phyloP scores from a whole-genome alignment of 1,140 invertebrate genomes.

The Oedothorax gibbosus region DNA sequence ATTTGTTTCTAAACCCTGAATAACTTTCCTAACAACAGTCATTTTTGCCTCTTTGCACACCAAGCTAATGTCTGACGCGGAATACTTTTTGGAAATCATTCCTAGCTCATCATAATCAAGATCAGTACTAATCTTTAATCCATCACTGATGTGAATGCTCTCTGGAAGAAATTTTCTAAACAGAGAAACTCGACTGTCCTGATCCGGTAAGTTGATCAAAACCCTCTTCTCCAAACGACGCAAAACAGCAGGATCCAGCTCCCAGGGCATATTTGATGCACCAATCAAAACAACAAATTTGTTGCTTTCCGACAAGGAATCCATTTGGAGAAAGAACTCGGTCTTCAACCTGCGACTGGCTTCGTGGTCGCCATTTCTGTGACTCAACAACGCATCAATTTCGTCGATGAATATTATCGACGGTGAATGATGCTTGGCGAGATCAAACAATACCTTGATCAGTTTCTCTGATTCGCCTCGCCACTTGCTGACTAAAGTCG shows the following conservation, averaged over 20 bases:
- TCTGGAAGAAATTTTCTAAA: slow-evolving; percentile 74
- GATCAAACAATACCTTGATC: slow-evolving; percentile 88
- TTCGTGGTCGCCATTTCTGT: slow-evolving; percentile 72
- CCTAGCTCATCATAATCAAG: slow-evolving; percentile 74
- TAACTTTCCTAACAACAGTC: slow-evolving; percentile 71
- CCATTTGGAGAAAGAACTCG: slow-evolving; percentile 85
- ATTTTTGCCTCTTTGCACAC: slow-evolving; percentile 87
- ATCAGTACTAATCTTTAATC: slow-evolving; percentile 67
- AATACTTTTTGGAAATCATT: slow-evolving; percentile 79
- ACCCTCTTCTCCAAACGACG: slow-evolving; percentile 90
- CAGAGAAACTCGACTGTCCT: slow-evolving; percentile 75
- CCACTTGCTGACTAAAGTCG: slow-evolving; percentile 96
- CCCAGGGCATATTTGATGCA: slow-evolving; percentile 93
- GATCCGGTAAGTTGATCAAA: slow-evolving; percentile 81
- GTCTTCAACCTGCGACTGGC: slow-evolving; percentile 73
- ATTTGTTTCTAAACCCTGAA: slow-evolving; percentile 70
- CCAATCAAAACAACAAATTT: slow-evolving; percentile 84
- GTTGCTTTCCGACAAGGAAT: slow-evolving; percentile 73
- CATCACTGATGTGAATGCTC: slow-evolving; percentile 65
- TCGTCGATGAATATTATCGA: slow-evolving; percentile 98
- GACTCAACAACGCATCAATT: slow-evolving; percentile 87
- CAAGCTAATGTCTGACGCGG: slow-evolving; percentile 87
- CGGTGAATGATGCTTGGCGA: slow-evolving; percentile 84
- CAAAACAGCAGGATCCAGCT: slow-evolving; percentile 88
- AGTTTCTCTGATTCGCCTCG: slow-evolving; percentile 98